Percentiles rank a stretch among this genome's conserved stretches.
phyloP scores from a whole-genome alignment of 2,888 invertebrate genomes.

The Dioctria linearis region DNA sequence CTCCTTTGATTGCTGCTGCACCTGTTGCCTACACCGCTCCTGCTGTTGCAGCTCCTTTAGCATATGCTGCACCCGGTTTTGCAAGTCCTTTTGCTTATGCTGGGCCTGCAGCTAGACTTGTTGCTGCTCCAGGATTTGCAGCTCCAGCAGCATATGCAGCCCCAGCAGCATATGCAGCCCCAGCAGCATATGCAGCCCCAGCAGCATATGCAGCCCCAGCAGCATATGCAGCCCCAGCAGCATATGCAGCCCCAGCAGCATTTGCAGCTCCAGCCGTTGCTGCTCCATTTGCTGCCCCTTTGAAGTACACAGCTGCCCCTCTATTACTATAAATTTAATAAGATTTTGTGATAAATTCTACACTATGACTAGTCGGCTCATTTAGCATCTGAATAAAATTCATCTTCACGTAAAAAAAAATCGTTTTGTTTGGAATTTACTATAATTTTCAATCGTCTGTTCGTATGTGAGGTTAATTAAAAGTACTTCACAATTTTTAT shows the following conservation, averaged over 20 bases:
- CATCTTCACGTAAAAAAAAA: no score
- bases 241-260: not conserved
- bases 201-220: conserved; percentile 67
- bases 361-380: no score
- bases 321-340: not conserved
- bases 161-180: conserved; percentile 59
- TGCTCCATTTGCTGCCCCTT: not conserved
- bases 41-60: conserved; percentile 66
- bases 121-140: conserved; percentile 71
- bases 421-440: no score
- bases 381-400: no score
- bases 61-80: conserved; percentile 66
- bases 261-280: conserved; percentile 4
- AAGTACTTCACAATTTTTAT: no score
- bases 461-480: no score
- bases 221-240: conserved; percentile 65
- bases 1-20: conserved; percentile 69
- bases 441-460: no score
- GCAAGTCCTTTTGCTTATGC: conserved; percentile 62
- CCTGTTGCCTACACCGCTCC: conserved; percentile 72
- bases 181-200: not conserved
- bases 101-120: conserved; percentile 5
- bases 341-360: no score
- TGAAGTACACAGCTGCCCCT: conserved; percentile 41
- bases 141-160: conserved; percentile 71